Base-by-base conservation (phyloP, 1,140 invertebrate species). In the Brachionus angularis region DNA sequence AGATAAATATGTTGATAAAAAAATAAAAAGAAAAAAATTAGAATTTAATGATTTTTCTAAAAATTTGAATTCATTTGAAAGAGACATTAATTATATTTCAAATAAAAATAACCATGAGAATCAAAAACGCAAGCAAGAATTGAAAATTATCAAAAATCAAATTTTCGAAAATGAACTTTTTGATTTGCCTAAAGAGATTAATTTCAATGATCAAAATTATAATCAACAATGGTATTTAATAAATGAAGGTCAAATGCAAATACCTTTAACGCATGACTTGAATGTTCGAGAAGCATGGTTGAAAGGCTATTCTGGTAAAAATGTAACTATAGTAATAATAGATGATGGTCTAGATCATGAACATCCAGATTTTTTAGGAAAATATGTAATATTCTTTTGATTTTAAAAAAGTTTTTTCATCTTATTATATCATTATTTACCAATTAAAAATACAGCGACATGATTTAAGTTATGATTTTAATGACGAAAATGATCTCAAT, bases 301-400 rank as follows among this genome's bases (percentile, higher is more conserved):
- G 5, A 31, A 36, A 47, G 72, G 72, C 1, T 73, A 29, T 50
- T 23, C 36, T 25, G 72, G 72, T 14, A 53, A 55, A 47, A 52
- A 52, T 61, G n/a, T 73, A 25, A 36, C 33, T 1, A 71, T 73
- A 8, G 44, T 44, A 0, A 27, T 73, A 23, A 34, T 73, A 7
- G 72, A 73, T 47, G 72, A 73, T 62, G 71, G 71, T 4, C 29
- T 72, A 12, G 71, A 71, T 39, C 34, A 73, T 71, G n/a, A 46
- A 14, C 71, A 72, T 64, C 52, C 52, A 31, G 71, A 72, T 33
- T 62, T 72, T 31, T 2, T 5, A 23, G 55, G 50, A 49, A 47
- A 42, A 72, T 72, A 72, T 62, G 55, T 71, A 71, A 55, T 16
- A 23, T 12, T 46, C 10, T 39, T n/a, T 18, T 33, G 33, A 23